phyloP scores from a whole-genome alignment of 2,888 invertebrate genomes.

The Cinara cedri region DNA sequence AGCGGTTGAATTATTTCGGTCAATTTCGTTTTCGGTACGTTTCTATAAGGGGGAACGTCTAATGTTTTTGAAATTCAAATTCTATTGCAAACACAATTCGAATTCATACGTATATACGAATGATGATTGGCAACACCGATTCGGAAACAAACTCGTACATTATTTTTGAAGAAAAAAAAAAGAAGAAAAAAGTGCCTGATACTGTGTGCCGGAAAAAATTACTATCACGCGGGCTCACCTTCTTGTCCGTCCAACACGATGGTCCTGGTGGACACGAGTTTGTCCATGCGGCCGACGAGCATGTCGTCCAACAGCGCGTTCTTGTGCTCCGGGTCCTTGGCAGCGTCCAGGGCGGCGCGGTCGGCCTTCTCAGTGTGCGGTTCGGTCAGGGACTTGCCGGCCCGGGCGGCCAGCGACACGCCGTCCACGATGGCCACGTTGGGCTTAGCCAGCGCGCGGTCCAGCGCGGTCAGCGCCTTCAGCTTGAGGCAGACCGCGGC shows the following conservation, averaged over 20 bases:
- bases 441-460: constrained; percentile 29
- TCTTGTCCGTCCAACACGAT: constrained; percentile 48
- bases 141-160: too few relatives aligned
- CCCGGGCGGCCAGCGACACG: constrained; percentile 25
- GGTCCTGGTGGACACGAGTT: constrained; percentile 46
- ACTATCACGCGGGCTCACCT: constrained; percentile 16
- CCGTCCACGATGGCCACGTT: constrained; percentile 12
- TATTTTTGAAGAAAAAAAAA: too few relatives aligned
- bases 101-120: too few relatives aligned
- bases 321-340: constrained; percentile 21
- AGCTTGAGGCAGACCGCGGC: constrained; percentile 41
- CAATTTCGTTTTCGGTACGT: too few relatives aligned
- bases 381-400: constrained; percentile 53
- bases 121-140: too few relatives aligned
- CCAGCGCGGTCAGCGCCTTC: constrained; percentile 42
- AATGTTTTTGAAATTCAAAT: too few relatives aligned
- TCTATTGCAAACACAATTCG: too few relatives aligned
- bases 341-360: constrained; percentile 53
- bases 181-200: too few relatives aligned
- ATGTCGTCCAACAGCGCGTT: constrained; percentile 43
- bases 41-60: too few relatives aligned
- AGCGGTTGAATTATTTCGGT: too few relatives aligned
- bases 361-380: constrained; percentile 46
- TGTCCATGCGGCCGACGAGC: constrained; percentile 30
- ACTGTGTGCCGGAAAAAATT: too few relatives aligned